Evolutionary conservation across 1,140 invertebrate genomes (phyloP), one percentile per base, ranked within the genome.

Genomic region (Chymomyza costata): DNA sequence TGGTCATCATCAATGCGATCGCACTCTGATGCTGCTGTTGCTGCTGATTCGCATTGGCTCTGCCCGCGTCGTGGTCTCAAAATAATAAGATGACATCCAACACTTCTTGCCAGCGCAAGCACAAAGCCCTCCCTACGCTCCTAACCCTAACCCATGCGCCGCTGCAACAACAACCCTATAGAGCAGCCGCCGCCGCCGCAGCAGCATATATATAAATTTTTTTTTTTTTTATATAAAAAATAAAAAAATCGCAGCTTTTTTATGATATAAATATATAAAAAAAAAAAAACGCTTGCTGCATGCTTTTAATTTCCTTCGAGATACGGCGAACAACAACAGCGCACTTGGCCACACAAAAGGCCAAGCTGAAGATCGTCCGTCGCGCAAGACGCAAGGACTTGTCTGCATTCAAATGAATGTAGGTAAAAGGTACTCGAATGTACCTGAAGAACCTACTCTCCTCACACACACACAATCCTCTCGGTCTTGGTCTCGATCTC

Each of bases 11-110:
- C 64, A 68, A 60, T 56, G 70, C 65, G 62, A 58, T 59, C 43
- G 59, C 31, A n/a, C 59, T 45, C 60, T 37, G 44, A 38, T 28
- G 37, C 31, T 45, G 45, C 47, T 35, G 64, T 62, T 34, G 62
- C 61, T 53, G 41, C 49, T 39, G 47, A n/a, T n/a, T n/a, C n/a
- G n/a, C n/a, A n/a, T n/a, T n/a, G n/a, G n/a, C n/a, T n/a, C n/a
- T n/a, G n/a, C n/a, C n/a, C n/a, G n/a, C n/a, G n/a, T n/a, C 63
- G 43, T 74, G 70, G 69, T 74, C 70, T 78, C 73, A 58, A 82
- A 76, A 83, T 83, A 83, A 83, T 83, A 83, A 83, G 81, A 83
- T 83, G 80, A 83, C 80, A 83, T 83, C 81, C 80, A 83, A 83
- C 80, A 83, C 80, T 83, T 83, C 73, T 78, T 80, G 62, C 44